Evolutionary conservation across 2,113 vertebrate genomes (phyloP), one percentile per base, ranked within the genome.

Genomic region (Oophaga pumilio): DNA sequence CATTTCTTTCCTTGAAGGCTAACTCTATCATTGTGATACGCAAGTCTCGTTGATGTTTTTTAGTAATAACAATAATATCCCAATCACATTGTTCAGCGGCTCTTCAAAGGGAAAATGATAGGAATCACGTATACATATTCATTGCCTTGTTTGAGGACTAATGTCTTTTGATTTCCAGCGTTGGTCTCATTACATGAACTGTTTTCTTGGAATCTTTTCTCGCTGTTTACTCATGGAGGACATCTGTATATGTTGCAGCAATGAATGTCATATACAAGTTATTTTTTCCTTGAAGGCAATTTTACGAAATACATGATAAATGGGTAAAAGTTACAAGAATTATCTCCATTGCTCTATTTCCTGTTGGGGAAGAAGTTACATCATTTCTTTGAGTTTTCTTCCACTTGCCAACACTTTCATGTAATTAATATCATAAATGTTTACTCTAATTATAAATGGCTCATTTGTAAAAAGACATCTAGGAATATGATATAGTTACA

Each of bases 161-260:
- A 4, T 49, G 52, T 49, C 14, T 26, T 71, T 43, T 50, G 53
- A 4, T 59, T 76, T 87, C 69, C 59, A 50, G 57, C 49, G 24
- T 57, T 24, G 4, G 22, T 1, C 69, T 20, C 28, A 14, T 5
- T 8, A 76, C 57, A 56, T 73, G 71, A 8, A 66, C 11, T 22
- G 53, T 87, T 53, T 87, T 71, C 77, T 73, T 50, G 26, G 33
- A 82, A 76, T 76, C 8, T 6, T 20, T 73, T 28, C 12, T 73
- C 24, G 6, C 20, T 82, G 79, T 87, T 87, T 87, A 83, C 71
- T 12, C 26, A 56, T 76, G 26, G 22, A 12, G 15, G 60, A 87
- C 80, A 66, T 87, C 18, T 87, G 86, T 83, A 50, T 83, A 76
- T 87, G 13, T 64, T 76, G 57, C 12, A 82, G 50, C 50, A 82